These are phyloP conservation scores for Atta cephalotes DNA, from an alignment of 1,140 invertebrate species.

Conservation along the genomic window DNA sequence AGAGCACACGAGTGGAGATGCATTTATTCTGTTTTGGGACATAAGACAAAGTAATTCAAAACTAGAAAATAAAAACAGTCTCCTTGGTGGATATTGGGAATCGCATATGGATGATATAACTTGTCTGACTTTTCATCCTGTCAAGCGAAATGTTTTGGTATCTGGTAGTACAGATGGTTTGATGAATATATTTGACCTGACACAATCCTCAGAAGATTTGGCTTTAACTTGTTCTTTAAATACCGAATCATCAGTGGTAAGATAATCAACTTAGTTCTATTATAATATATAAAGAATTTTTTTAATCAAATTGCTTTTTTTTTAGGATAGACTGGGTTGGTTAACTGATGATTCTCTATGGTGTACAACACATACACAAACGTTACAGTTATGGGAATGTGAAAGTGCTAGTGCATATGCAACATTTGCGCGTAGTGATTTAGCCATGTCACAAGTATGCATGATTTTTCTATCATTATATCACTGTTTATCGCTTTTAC, in stretches of 20 bases:
- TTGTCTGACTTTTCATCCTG: slow-evolving; percentile 92
- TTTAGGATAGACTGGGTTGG: slow-evolving; percentile 84
- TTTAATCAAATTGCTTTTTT: slow-evolving; percentile 10
- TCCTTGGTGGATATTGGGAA: slow-evolving; percentile 95
- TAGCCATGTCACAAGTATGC: slow-evolving; percentile 74
- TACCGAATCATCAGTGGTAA: slow-evolving; percentile 93
- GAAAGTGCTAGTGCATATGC: slow-evolving; percentile 87
- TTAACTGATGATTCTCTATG: slow-evolving; percentile 86
- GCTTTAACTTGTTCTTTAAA: slow-evolving; percentile 94
- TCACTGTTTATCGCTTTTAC: background rate
- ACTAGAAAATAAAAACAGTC: slow-evolving; percentile 84
- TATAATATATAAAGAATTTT: background rate
- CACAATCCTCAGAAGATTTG: slow-evolving; percentile 92
- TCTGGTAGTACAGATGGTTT: slow-evolving; percentile 94
- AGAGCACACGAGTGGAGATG: slow-evolving; percentile 90
- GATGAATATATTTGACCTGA: slow-evolving; percentile 94
- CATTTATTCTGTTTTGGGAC: slow-evolving; percentile 95
- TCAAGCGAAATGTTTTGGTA: slow-evolving; percentile 89
- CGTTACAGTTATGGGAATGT: slow-evolving; percentile 91
- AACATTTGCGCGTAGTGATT: slow-evolving; percentile 87
- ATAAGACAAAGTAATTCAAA: slow-evolving; percentile 85
- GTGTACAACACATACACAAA: slow-evolving; percentile 90
- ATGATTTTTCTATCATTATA: background rate
- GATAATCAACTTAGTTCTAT: slow-evolving; percentile 53
- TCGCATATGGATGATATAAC: slow-evolving; percentile 95